These are phyloP conservation scores for fruit fly (Drosophila melanogaster) DNA, from an alignment of 1,140 invertebrate species.

Conservation along the genomic window Release_6_plus_ISO1_MT NT_033779.5:10439501-10440000, in stretches of 20 bases:
- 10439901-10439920: background rate
- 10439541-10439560: conserved; percentile 1
- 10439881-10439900: conserved; percentile 52
- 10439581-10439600: conserved; percentile 56
- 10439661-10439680: conserved; percentile 50
- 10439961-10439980: conserved; percentile 58
- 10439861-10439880: conserved; percentile 51
- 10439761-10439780: conserved; percentile 46
- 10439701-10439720: conserved; percentile 54
- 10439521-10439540: background rate
- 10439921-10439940: background rate
- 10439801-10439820: conserved; percentile 58
- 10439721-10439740: conserved; percentile 49
- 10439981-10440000: conserved; percentile 51
- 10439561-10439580: conserved; percentile 33
- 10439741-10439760: conserved; percentile 43
- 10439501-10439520: background rate
- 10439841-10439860: conserved; percentile 57
- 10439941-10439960: conserved; percentile 49
- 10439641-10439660: background rate
- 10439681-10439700: conserved; percentile 39
- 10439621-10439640: conserved; percentile 3
- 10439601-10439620: conserved; percentile 65
- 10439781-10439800: conserved; percentile 65
- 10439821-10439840: conserved; percentile 59